phyloP scores from a whole-genome alignment of 2,113 vertebrate genomes.

The Atlantisia rogersi region DNA sequence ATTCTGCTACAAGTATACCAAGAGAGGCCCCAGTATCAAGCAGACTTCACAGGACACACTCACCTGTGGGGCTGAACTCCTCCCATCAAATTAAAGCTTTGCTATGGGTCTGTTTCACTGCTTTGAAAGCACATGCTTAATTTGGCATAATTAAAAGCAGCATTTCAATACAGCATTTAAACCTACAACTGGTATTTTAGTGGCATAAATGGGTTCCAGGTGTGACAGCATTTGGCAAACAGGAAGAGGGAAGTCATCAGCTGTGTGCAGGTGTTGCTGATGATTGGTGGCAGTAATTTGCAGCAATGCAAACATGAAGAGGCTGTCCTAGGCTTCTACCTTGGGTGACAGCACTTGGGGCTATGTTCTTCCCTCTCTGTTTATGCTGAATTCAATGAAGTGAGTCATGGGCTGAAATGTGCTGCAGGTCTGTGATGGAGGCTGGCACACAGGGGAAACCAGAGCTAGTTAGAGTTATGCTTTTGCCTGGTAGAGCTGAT shows the following conservation, averaged over 20 bases:
- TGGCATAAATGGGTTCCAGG: background rate
- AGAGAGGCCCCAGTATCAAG: background rate
- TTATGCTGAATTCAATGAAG: background rate
- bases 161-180: background rate
- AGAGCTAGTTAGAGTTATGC: background rate
- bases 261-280: background rate
- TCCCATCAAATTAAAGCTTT: background rate
- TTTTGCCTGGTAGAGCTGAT: background rate
- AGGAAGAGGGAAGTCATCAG: background rate
- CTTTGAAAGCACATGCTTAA: background rate
- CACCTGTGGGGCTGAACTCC: background rate
- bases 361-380: background rate
- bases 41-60: background rate
- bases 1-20: background rate
- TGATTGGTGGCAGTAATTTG: background rate
- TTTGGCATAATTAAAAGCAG: background rate
- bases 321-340: background rate
- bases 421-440: background rate
- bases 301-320: background rate
- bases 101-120: background rate
- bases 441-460: fast-evolving
- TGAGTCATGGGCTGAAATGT: background rate
- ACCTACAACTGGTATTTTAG: background rate
- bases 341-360: background rate
- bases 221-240: background rate